Conservation (phyloP, 2,888 invertebrate genomes). For the Nomada goodeniana region DNA sequence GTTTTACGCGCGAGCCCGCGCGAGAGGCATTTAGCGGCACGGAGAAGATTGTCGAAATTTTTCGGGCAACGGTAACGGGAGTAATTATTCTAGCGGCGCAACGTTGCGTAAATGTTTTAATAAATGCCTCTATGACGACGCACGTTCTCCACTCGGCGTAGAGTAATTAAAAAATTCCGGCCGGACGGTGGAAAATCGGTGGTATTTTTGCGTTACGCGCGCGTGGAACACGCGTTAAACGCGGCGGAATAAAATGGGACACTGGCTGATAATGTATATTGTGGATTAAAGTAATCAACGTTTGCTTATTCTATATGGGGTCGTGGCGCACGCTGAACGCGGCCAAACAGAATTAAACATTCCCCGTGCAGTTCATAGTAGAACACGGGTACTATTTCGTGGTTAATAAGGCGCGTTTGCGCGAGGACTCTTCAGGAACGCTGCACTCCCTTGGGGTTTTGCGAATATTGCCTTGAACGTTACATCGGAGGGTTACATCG, state of each 20-base stretch:
- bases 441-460: not conserved
- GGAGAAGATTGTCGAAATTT: not conserved
- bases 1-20: too few relatives aligned
- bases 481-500: not conserved
- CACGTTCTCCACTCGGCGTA: not conserved
- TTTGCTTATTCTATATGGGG: not conserved
- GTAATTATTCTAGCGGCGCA: not conserved
- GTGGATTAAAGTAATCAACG: slow-evolving; percentile 22
- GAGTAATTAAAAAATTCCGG: slow-evolving; percentile 54
- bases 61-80: not conserved
- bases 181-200: not conserved
- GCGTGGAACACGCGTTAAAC: not conserved
- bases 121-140: slow-evolving; percentile 9
- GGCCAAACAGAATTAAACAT: slow-evolving; percentile 20
- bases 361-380: not conserved
- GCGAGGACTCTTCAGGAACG: not conserved
- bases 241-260: slow-evolving; percentile 6
- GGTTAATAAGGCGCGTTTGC: slow-evolving; percentile 17
- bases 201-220: slow-evolving; percentile 12
- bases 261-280: not conserved
- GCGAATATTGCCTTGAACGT: not conserved
- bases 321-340: too few relatives aligned
- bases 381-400: slow-evolving; percentile 35
- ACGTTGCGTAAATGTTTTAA: slow-evolving; percentile 20
- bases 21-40: not conserved